These are phyloP conservation scores for Chrysochloris asiatica DNA, from an alignment of 2,113 vertebrate species.

Conservation along the genomic window DNA sequence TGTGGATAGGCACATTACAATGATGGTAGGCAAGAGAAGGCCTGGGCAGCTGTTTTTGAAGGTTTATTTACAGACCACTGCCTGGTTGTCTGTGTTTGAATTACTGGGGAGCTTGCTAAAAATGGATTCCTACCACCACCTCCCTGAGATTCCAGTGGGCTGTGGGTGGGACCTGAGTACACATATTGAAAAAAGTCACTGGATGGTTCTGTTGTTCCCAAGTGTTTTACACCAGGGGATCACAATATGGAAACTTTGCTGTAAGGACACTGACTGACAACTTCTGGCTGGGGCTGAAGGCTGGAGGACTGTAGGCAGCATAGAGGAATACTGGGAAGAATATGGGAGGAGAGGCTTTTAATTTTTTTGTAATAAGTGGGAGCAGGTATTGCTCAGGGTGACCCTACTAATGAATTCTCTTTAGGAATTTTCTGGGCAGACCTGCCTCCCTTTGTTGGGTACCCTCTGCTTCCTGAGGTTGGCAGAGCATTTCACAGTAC, in stretches of 20 bases:
- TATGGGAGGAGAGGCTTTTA: neutral
- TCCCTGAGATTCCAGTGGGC: neutral
- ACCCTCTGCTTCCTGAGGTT: slow-evolving; percentile 7
- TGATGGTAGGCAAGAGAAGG: neutral
- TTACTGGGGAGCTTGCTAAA: slow-evolving; percentile 7
- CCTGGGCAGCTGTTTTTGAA: neutral
- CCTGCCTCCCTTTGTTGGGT: neutral
- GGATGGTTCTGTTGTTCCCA: neutral
- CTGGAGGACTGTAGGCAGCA: neutral
- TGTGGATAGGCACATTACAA: neutral
- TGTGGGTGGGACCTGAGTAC: neutral
- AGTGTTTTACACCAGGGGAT: neutral
- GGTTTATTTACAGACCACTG: neutral
- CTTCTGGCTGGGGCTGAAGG: neutral
- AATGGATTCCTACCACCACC: slow-evolving; percentile 5
- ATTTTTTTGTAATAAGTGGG: neutral
- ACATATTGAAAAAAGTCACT: neutral
- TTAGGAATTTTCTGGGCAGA: neutral
- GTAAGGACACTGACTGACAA: neutral
- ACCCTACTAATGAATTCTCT: neutral
- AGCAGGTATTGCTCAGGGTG: neutral
- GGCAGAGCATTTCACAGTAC: neutral
- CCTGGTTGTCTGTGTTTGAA: neutral
- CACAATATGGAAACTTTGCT: neutral
- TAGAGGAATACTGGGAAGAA: neutral